Evolutionary conservation across 2,113 vertebrate genomes (phyloP).

Genomic region (Peromyscus polionotus): DNA sequence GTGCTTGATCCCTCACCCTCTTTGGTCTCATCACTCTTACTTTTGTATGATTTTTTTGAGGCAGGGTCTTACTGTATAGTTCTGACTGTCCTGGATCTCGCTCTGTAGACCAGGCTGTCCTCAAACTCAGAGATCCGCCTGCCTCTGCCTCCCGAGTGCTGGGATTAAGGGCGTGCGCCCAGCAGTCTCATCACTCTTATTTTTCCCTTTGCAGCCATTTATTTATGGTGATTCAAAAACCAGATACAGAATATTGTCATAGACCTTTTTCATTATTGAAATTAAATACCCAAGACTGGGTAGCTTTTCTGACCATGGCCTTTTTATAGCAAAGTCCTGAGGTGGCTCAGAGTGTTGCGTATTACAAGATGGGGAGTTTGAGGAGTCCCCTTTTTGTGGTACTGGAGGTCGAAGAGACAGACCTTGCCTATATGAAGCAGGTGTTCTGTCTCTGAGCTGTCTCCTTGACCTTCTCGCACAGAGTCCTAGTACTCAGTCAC

Average conservation of each 20-base stretch:
- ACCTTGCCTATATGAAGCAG: neutral
- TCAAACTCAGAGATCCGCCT: neutral
- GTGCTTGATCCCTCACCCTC: neutral
- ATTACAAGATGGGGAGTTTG: neutral
- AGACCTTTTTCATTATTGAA: neutral
- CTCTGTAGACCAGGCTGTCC: neutral
- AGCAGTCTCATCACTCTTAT: neutral
- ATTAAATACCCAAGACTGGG: neutral
- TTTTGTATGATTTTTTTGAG: neutral
- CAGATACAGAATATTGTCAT: neutral
- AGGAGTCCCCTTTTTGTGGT: neutral
- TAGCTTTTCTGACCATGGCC: neutral
- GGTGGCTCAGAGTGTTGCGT: neutral
- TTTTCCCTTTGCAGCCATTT: constrained; percentile 13
- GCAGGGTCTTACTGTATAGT: neutral
- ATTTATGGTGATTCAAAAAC: neutral
- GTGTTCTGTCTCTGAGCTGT: neutral
- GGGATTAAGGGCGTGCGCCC: neutral
- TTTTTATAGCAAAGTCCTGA: neutral
- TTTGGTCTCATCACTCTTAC: neutral
- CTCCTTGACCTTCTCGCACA: neutral
- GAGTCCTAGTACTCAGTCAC: neutral
- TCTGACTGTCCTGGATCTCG: neutral
- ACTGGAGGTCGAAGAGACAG: neutral
- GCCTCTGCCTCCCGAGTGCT: neutral